Base-by-base conservation (phyloP, 1,140 invertebrate species). In the Brachionus rotundiformis region DNA sequence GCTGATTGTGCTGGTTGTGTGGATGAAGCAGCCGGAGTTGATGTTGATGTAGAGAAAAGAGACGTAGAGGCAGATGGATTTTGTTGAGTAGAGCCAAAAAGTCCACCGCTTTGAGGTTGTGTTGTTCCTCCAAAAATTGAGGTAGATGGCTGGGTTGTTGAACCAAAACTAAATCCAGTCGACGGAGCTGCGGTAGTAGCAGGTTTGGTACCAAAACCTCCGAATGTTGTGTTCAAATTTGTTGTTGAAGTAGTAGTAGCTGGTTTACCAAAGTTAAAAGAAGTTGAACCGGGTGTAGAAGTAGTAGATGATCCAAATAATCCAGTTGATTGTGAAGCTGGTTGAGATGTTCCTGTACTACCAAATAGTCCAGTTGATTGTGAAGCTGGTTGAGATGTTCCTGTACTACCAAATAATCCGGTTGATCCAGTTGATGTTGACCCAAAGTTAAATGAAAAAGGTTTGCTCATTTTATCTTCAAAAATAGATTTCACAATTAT, bases 1-100 rank as follows among this genome's bases (percentile, higher is more conserved):
- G 71, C 2, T 19, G 83, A 83, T 92, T 92, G 59, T 92, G 91
- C 47, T 94, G 88, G 0, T 90, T 61, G 90, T 86, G n/a, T 89
- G 87, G n/a, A 88, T 87, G 76, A 29, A 83, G 65, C 82, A 68
- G 82, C 90, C 89, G 77, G 77, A 90, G 90, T 73, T 89, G 90
- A 44, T 90, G 90, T 33, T 82, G 63, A 63, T 29, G 73, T 25
- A 82, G 31, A 29, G 49, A 33, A 36, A 47, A 49, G 4, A 33
- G 27, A 31, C 0, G 59, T n/a, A 59, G 39, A 11, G 11, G 33
- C 11, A 59, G 39, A 11, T n/a, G 33, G 23, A 1, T 82, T 68
- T 79, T 80, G 71, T 81, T 61, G 82, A 65, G 36, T 63, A 25
- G 79, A 54, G 61, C 54, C 61, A 7, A 75, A 76, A 41, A 82